Evolutionary conservation across 2,797 vertebrate species (phyloP).

Genomic region (Lemur catta): DNA sequence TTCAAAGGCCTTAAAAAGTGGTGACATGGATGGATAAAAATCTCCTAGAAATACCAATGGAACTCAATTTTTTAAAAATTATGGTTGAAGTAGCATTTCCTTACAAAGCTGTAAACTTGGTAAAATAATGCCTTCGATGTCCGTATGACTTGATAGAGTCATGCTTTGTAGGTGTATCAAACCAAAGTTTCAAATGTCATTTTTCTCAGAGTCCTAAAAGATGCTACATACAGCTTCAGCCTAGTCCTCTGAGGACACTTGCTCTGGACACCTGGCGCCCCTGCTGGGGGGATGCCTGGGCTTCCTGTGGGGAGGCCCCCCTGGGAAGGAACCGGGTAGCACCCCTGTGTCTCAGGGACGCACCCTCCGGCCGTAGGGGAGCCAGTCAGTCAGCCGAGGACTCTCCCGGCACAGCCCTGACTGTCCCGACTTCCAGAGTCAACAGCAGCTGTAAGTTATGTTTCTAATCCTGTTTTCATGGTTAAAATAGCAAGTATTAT

Average conservation of each 20-base stretch:
- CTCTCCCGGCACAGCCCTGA: not conserved
- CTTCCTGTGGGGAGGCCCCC: not conserved
- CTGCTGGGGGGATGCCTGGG: not conserved
- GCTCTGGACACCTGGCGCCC: fast-evolving
- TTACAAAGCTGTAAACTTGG: not conserved
- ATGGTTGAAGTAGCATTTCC: not conserved
- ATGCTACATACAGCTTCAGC: fast-evolving
- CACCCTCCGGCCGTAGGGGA: too few relatives aligned
- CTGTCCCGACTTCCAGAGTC: not conserved
- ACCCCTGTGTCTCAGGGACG: fast-evolving
- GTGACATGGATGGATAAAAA: not conserved
- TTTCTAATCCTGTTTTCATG: not conserved
- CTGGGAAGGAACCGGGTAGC: not conserved
- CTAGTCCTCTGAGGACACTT: not conserved
- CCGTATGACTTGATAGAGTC: not conserved
- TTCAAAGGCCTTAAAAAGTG: not conserved
- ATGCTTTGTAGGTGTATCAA: not conserved
- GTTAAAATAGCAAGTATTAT: not conserved
- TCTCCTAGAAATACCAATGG: not conserved
- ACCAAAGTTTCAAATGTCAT: not conserved
- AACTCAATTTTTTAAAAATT: not conserved
- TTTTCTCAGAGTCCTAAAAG: not conserved
- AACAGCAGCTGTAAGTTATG: fast-evolving
- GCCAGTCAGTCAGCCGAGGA: too few relatives aligned
- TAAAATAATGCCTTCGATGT: not conserved